Conservation (phyloP, 2,888 invertebrate genomes). For the Chrysotoxum bicinctum region DNA sequence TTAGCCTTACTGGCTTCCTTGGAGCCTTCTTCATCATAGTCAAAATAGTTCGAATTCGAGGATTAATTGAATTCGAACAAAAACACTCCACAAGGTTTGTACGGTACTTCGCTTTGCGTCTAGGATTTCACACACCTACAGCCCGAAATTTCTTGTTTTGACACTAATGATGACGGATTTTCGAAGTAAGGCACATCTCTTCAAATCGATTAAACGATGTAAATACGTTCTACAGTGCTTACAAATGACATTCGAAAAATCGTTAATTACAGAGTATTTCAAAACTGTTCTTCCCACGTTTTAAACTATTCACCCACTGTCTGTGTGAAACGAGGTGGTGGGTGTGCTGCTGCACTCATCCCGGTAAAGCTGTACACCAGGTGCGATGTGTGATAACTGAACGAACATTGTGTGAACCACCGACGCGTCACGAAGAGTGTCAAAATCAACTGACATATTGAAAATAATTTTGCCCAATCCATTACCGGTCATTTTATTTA, state of each 20-base stretch:
- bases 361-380: not conserved
- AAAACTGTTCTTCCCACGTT: not conserved
- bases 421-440: conserved; percentile 3
- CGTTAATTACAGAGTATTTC: not conserved
- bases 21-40: no score
- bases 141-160: no score
- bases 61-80: no score
- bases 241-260: not conserved
- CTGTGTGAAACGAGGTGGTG: not conserved
- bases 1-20: no score
- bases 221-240: no score
- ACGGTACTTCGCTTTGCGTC: no score
- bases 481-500: conserved; percentile 35
- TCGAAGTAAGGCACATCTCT: no score
- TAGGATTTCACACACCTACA: no score
- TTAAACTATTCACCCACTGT: not conserved
- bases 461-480: conserved; percentile 47
- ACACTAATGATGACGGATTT: no score
- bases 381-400: not conserved
- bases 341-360: not conserved
- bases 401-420: not conserved
- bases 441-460: conserved; percentile 36
- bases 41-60: no score
- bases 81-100: no score
- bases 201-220: no score